phyloP scores from a whole-genome alignment of 2,113 vertebrate species.

The Lucifuga dentata region DNA sequence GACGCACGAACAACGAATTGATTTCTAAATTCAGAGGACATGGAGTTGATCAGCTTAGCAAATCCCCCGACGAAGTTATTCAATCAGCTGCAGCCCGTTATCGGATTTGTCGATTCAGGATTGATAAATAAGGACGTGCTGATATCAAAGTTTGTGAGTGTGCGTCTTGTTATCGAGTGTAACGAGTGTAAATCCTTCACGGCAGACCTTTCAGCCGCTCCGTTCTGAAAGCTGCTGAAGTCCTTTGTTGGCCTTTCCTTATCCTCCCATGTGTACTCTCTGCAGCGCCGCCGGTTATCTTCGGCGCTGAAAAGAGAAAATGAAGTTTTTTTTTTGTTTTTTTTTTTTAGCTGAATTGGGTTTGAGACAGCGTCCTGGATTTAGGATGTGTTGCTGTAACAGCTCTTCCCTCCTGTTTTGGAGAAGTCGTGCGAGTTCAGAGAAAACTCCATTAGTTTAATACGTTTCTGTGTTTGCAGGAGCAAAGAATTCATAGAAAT shows the following conservation, averaged over 20 bases:
- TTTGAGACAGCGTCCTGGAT: conserved; percentile 20
- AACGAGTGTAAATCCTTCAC: not conserved
- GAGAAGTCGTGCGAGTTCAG: conserved; percentile 6
- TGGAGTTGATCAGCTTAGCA: conserved; percentile 41
- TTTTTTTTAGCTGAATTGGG: conserved; percentile 22
- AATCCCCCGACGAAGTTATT: conserved; percentile 35
- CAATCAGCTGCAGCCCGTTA: conserved; percentile 31
- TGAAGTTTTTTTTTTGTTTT: too few relatives aligned
- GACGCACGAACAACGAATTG: conserved; percentile 57
- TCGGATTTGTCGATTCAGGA: conserved; percentile 50
- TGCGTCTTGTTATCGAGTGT: conserved; percentile 8
- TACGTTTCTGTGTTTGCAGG: not conserved
- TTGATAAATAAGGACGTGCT: conserved; percentile 33
- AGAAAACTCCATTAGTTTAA: conserved; percentile 28
- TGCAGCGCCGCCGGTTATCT: conserved; percentile 36
- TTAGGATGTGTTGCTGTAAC: not conserved
- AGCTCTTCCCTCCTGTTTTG: not conserved
- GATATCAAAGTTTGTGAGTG: conserved; percentile 38
- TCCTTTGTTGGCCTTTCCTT: conserved; percentile 26
- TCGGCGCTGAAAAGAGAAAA: not conserved
- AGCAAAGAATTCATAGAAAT: not conserved
- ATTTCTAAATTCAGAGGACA: conserved; percentile 47
- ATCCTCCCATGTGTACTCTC: conserved; percentile 26
- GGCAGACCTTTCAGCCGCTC: conserved; percentile 11
- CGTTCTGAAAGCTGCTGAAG: conserved; percentile 29